Evolutionary conservation across 2,113 vertebrate genomes (phyloP).

Genomic region (Solea solea): DNA sequence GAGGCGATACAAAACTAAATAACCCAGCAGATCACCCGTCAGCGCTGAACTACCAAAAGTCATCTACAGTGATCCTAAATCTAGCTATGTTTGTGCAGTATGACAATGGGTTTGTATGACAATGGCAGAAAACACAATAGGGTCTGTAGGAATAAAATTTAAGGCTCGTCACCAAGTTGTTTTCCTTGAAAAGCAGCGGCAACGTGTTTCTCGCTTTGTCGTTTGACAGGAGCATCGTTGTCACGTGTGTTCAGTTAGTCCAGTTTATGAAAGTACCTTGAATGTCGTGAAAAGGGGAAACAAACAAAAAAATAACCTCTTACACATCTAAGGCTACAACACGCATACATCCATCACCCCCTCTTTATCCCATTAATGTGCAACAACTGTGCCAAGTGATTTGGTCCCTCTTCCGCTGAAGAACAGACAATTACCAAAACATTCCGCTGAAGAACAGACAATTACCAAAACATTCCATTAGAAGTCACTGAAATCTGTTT

Average conservation of each 20-base stretch:
- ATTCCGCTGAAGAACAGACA: constrained; percentile 41
- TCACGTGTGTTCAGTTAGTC: constrained; percentile 62
- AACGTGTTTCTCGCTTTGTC: constrained; percentile 33
- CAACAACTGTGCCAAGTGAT: constrained; percentile 59
- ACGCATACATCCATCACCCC: constrained; percentile 46
- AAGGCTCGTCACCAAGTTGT: constrained; percentile 56
- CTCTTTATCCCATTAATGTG: constrained; percentile 53
- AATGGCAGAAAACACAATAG: constrained; percentile 31
- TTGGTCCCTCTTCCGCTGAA: constrained; percentile 77
- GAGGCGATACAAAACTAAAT: constrained; percentile 33
- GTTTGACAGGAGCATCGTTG: constrained; percentile 45
- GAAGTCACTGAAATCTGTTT: constrained; percentile 59
- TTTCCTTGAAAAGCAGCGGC: constrained; percentile 42
- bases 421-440: constrained; percentile 70
- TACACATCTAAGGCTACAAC: constrained; percentile 49
- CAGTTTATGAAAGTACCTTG: constrained; percentile 54
- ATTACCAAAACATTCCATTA: constrained; percentile 69
- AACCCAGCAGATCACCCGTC: constrained; percentile 16
- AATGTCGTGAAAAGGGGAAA: constrained; percentile 20
- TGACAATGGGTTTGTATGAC: constrained; percentile 30
- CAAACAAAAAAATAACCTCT: constrained; percentile 33
- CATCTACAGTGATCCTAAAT: constrained; percentile 27
- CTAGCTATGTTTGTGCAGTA: constrained; percentile 44
- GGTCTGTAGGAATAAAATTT: constrained; percentile 45
- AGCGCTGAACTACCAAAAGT: constrained; percentile 28